These are phyloP conservation scores for Heliconius congener DNA, from an alignment of 1,140 invertebrate genomes.

Conservation along the genomic window DNA sequence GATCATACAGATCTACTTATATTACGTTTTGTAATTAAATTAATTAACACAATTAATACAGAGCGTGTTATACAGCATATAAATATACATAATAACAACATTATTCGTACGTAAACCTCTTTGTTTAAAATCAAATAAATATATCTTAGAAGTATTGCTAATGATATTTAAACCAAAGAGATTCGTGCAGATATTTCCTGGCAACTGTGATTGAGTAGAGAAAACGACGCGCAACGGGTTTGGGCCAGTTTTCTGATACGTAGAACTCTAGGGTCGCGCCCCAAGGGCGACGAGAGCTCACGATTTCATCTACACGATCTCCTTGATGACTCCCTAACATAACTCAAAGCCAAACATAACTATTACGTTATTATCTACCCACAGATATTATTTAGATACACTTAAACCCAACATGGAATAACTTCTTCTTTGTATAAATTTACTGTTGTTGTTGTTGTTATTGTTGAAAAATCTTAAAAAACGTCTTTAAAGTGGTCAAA, in stretches of 20 bases:
- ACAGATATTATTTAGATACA: conserved; percentile 31
- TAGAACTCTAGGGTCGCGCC: conserved; percentile 47
- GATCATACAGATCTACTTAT: background rate
- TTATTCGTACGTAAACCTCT: background rate
- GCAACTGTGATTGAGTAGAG: conserved; percentile 21
- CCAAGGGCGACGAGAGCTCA: conserved; percentile 49
- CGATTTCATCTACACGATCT: conserved; percentile 53
- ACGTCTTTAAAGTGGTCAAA: background rate
- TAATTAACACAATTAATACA: background rate
- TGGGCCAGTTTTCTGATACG: conserved; percentile 32
- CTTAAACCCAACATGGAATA: conserved; percentile 23
- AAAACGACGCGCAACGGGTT: conserved; percentile 20
- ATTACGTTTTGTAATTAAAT: background rate
- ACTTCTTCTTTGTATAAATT: conserved; percentile 20
- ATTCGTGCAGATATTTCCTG: conserved; percentile 6
- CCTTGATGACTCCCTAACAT: conserved; percentile 48
- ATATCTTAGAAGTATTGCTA: background rate
- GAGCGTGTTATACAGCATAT: background rate
- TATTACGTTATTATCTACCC: conserved; percentile 32
- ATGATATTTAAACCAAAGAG: background rate
- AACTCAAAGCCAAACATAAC: conserved; percentile 37
- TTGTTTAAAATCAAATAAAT: background rate
- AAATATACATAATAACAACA: background rate
- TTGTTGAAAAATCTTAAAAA: background rate
- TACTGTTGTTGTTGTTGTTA: background rate